Evolutionary conservation across 1,140 invertebrate genomes (phyloP).

Genomic region (Drosophila ogumai): DNA sequence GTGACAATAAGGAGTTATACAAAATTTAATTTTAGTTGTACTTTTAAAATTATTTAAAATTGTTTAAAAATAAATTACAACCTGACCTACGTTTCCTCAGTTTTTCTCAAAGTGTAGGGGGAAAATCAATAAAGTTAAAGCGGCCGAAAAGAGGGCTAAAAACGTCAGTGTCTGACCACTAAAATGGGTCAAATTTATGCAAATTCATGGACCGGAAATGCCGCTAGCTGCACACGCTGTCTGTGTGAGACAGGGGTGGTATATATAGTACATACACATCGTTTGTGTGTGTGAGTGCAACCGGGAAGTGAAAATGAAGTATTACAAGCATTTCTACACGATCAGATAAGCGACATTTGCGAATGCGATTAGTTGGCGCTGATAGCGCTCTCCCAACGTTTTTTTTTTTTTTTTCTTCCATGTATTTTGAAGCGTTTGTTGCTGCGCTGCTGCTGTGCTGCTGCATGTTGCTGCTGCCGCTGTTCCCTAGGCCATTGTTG

Average conservation of each 20-base stretch:
- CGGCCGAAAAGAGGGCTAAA: slow-evolving; percentile 41
- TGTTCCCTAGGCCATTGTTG: slow-evolving; percentile 60
- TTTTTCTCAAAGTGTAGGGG: slow-evolving; percentile 13
- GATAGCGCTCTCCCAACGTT: slow-evolving; percentile 66
- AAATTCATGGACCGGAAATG: slow-evolving; percentile 82
- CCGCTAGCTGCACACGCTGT: slow-evolving; percentile 82
- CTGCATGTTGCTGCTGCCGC: slow-evolving; percentile 24
- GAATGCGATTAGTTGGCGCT: slow-evolving; percentile 82
- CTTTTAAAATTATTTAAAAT: no score
- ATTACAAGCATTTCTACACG: slow-evolving; percentile 85
- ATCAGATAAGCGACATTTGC: slow-evolving; percentile 85
- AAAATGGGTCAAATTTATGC: slow-evolving; percentile 83
- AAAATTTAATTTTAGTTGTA: no score
- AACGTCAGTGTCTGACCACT: slow-evolving; percentile 45
- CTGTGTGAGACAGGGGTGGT: slow-evolving; percentile 50
- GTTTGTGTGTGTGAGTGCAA: slow-evolving; percentile 49
- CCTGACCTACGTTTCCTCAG: background rate
- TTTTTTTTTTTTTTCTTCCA: slow-evolving; percentile 32
- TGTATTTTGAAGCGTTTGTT: slow-evolving; percentile 33
- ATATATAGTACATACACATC: background rate
- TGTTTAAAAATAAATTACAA: background rate
- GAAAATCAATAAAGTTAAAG: slow-evolving; percentile 75
- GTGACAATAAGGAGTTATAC: background rate
- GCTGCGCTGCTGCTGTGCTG: slow-evolving; percentile 4
- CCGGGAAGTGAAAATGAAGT: slow-evolving; percentile 84